These are phyloP conservation scores for Himalopsyche tibetana DNA, from an alignment of 2,888 invertebrate species.

Conservation along the genomic window DNA sequence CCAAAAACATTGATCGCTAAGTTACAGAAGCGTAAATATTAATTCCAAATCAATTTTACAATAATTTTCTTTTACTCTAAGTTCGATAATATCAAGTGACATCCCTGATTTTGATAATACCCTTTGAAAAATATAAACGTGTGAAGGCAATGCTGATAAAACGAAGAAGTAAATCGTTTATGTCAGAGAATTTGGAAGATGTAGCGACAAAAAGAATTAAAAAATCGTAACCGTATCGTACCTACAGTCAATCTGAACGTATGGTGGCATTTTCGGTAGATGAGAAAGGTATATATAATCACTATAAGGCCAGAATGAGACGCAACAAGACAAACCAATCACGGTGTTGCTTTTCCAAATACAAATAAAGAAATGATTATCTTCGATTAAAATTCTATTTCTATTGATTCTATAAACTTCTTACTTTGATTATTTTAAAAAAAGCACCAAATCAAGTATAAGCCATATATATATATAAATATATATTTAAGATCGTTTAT, in stretches of 20 bases:
- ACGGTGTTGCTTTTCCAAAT: background rate
- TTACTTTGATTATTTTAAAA: too few relatives aligned
- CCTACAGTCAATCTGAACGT: background rate
- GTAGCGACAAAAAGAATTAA: conserved; percentile 34
- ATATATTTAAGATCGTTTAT: too few relatives aligned
- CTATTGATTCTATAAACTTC: too few relatives aligned
- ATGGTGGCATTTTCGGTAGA: conserved; percentile 6
- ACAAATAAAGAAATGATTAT: background rate
- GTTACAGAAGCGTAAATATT: too few relatives aligned
- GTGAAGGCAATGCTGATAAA: conserved; percentile 26
- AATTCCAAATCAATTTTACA: too few relatives aligned
- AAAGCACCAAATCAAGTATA: too few relatives aligned
- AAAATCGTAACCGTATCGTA: background rate
- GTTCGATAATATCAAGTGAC: background rate
- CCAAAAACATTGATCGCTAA: too few relatives aligned
- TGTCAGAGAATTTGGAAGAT: conserved; percentile 30
- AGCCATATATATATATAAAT: too few relatives aligned
- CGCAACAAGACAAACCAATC: background rate
- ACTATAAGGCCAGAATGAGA: background rate
- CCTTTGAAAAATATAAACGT: conserved; percentile 20
- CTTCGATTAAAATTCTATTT: too few relatives aligned
- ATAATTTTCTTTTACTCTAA: too few relatives aligned
- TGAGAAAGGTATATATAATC: background rate
- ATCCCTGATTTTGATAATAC: background rate
- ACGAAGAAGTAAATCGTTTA: conserved; percentile 31